Percentiles rank a stretch among this genome's conserved stretches.
phyloP scores from a whole-genome alignment of 2,888 invertebrate species.

The Eupsilia transversa region DNA sequence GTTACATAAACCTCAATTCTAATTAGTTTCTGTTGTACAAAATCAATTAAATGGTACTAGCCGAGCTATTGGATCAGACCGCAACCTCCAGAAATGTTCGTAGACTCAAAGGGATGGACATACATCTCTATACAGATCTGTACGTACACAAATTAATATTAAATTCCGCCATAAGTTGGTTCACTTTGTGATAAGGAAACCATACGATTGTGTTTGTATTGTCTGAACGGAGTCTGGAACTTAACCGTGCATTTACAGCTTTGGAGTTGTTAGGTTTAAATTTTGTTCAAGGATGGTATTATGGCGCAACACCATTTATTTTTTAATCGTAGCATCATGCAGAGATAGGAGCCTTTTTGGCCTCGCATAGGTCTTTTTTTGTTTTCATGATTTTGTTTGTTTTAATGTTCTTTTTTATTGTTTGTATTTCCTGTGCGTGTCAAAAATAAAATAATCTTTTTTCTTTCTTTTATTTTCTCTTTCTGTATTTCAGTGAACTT shows the following conservation, averaged over 20 bases:
- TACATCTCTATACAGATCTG: constrained; percentile 69
- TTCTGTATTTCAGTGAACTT: neutral
- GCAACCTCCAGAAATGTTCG: constrained; percentile 84
- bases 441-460: no score
- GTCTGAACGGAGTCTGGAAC: constrained; percentile 1
- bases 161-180: constrained; percentile 68
- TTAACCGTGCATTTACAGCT: neutral
- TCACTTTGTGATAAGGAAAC: constrained; percentile 44
- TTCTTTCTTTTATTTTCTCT: neutral
- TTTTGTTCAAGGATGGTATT: neutral
- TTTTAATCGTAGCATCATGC: no score
- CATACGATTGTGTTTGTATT: constrained; percentile 25
- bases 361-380: no score
- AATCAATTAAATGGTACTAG: constrained; percentile 89
- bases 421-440: no score
- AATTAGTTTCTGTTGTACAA: constrained; percentile 88
- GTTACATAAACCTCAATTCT: constrained; percentile 88
- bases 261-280: neutral
- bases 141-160: constrained; percentile 73
- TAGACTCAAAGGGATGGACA: constrained; percentile 81
- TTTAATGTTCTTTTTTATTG: no score
- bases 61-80: constrained; percentile 80
- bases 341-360: no score
- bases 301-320: no score
- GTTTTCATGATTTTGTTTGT: no score